phyloP scores from a whole-genome alignment of 2,797 vertebrate species.

The Paratrypauchen microcephalus region DNA sequence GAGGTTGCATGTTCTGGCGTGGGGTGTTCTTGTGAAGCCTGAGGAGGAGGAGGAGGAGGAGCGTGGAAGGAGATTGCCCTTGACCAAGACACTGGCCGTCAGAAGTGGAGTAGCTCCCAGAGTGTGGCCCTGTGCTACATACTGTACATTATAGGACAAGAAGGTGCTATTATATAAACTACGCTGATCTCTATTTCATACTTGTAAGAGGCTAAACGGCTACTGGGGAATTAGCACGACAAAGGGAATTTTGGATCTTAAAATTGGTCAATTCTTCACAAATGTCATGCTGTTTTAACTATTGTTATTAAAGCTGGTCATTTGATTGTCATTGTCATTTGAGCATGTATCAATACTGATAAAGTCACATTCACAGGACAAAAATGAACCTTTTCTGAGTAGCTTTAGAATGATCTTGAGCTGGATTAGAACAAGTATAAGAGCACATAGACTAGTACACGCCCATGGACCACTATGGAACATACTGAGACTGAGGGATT shows the following conservation, averaged over 20 bases:
- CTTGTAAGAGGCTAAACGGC: not conserved
- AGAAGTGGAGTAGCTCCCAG: conserved; percentile 11
- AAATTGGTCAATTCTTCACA: not conserved
- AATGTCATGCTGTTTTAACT: too few relatives aligned
- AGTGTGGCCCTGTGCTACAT: conserved; percentile 15
- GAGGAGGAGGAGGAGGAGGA: conserved; percentile 17
- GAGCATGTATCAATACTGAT: too few relatives aligned
- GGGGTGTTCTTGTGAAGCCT: conserved; percentile 16
- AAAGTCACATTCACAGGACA: too few relatives aligned
- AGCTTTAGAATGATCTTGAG: too few relatives aligned
- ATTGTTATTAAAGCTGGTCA: too few relatives aligned
- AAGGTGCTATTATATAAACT: not conserved
- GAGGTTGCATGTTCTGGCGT: conserved; percentile 7
- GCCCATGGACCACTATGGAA: too few relatives aligned
- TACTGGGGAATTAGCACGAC: not conserved
- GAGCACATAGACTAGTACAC: too few relatives aligned
- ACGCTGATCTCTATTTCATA: not conserved
- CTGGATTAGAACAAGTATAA: too few relatives aligned
- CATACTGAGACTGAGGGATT: too few relatives aligned
- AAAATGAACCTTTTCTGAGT: too few relatives aligned
- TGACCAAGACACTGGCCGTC: conserved; percentile 22
- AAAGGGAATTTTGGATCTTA: not conserved
- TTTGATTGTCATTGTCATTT: too few relatives aligned
- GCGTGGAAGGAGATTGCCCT: conserved; percentile 31
- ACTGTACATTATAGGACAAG: conserved; percentile 17